Evolutionary conservation across 2,113 vertebrate species (phyloP).

Genomic region (Lasiurus cinereus): DNA sequence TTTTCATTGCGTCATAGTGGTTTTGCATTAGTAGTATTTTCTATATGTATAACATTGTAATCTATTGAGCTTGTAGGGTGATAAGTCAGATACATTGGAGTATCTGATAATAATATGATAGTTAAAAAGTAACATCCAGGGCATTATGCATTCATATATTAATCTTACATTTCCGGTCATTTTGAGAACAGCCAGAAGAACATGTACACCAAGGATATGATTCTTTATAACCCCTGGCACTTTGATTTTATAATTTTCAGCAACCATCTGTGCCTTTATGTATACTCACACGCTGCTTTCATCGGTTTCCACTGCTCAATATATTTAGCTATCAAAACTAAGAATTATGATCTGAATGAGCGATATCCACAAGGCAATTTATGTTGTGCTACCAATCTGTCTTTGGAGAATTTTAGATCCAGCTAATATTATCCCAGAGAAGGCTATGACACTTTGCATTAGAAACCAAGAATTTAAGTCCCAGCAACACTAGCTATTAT

Average conservation of each 20-base stretch:
- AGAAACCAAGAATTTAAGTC: not conserved
- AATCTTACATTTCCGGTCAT: conserved; percentile 41
- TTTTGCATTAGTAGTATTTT: conserved; percentile 35
- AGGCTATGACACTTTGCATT: not conserved
- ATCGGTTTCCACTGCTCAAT: conserved; percentile 68
- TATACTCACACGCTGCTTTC: conserved; percentile 20
- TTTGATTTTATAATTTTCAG: conserved; percentile 67
- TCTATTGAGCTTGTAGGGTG: conserved; percentile 45
- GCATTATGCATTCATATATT: conserved; percentile 34
- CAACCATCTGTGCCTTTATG: conserved; percentile 73
- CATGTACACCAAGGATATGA: conserved; percentile 15
- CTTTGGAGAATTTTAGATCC: conserved; percentile 54
- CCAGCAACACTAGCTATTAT: conserved; percentile 9
- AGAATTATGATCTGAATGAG: conserved; percentile 66
- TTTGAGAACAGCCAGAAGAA: conserved; percentile 48
- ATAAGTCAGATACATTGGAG: conserved; percentile 37
- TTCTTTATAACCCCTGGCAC: conserved; percentile 69
- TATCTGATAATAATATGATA: conserved; percentile 61
- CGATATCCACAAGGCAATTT: conserved; percentile 64
- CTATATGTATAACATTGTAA: not conserved
- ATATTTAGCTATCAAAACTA: conserved; percentile 73
- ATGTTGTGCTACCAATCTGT: conserved; percentile 36
- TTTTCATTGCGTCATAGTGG: not conserved
- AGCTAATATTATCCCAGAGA: not conserved
- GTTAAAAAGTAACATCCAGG: conserved; percentile 50